A percentile compares a stretch with the other conserved stretches of the same genome.
phyloP scores from a whole-genome alignment of 2,888 invertebrate species.

The Peribatodes rhomboidaria region DNA sequence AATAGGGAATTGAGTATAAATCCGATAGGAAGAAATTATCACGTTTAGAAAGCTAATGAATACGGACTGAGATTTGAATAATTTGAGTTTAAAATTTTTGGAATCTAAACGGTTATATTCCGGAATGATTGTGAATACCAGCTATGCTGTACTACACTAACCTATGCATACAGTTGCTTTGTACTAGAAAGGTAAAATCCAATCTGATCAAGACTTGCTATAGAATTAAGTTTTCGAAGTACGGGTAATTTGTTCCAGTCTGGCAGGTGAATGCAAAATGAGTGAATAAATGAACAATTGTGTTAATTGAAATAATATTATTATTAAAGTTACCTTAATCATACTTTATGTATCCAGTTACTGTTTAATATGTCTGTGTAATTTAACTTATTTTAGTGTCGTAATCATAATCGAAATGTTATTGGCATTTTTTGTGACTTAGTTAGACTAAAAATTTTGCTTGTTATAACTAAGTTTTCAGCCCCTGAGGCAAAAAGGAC shows the following conservation, averaged over 20 bases:
- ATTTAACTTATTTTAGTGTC: background rate
- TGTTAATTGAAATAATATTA: background rate
- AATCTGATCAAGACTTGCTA: background rate
- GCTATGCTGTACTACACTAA: no score
- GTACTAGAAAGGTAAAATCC: no score
- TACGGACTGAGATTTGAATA: no score
- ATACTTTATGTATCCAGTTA: background rate
- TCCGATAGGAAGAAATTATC: no score
- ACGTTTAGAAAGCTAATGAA: no score
- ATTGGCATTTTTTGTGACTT: background rate
- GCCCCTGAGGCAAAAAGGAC: no score
- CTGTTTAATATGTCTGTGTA: background rate
- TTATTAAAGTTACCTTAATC: background rate
- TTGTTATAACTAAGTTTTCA: constrained; percentile 25
- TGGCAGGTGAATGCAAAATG: constrained; percentile 11
- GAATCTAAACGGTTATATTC: no score
- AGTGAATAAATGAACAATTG: background rate
- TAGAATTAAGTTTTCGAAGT: background rate
- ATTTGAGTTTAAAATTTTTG: no score
- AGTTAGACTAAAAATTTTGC: constrained; percentile 15
- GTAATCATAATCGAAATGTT: constrained; percentile 1
- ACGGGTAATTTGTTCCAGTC: background rate
- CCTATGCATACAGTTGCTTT: no score
- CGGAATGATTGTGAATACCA: no score
- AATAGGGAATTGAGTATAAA: no score